Conservation (phyloP, 2,888 invertebrate genomes). For the Tanypteryx hageni region DNA sequence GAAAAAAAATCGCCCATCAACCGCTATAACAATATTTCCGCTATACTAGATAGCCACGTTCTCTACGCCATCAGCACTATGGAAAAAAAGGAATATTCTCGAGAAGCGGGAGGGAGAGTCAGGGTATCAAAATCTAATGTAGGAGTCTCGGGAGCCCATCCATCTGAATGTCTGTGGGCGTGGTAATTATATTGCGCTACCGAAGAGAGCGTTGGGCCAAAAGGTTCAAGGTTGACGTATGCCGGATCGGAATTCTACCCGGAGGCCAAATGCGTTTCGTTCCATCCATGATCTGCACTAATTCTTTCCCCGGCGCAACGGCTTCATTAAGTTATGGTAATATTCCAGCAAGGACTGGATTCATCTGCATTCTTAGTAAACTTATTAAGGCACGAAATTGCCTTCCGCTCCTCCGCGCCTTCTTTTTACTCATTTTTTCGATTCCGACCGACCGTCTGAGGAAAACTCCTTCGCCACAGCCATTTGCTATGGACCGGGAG, state of each 20-base stretch:
- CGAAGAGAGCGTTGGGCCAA: conserved; percentile 42
- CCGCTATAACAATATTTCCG: too few relatives aligned
- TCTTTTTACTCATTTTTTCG: not conserved
- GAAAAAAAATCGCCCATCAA: too few relatives aligned
- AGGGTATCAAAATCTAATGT: conserved; percentile 30
- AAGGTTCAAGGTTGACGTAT: conserved; percentile 52
- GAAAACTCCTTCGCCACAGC: not conserved
- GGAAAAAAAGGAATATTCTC: not conserved
- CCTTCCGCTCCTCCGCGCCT: not conserved
- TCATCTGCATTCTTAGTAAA: conserved; percentile 34
- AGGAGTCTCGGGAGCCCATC: conserved; percentile 28
- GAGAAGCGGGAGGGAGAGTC: not conserved
- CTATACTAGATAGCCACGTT: not conserved
- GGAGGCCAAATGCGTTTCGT: conserved; percentile 9
- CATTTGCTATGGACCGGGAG: not conserved
- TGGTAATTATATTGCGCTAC: conserved; percentile 59
- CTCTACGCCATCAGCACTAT: conserved; percentile 12
- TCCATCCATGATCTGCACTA: conserved; percentile 41
- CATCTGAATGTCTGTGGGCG: conserved; percentile 41
- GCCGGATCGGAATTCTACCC: conserved; percentile 44
- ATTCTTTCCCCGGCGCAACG: conserved; percentile 47
- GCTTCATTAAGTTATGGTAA: conserved; percentile 61
- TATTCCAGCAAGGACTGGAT: conserved; percentile 27
- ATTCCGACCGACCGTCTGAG: not conserved
- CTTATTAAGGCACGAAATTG: conserved; percentile 29